Conservation (phyloP, 2,797 vertebrate species). For the Enteromius anoplus region DNA sequence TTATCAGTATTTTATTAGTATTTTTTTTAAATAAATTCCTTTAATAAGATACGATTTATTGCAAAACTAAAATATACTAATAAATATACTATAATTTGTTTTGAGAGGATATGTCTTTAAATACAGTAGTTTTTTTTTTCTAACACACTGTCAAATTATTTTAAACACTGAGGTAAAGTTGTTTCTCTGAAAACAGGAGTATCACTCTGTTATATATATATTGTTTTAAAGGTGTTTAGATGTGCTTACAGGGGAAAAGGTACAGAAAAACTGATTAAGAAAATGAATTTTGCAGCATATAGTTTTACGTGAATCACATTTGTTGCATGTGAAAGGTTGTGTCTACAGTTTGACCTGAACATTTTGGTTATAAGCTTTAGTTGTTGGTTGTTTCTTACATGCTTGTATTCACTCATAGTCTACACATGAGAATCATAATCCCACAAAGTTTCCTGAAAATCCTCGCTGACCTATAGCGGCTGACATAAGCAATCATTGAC, state of each 20-base stretch:
- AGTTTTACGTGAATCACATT: conserved; percentile 14
- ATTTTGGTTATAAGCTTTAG: conserved; percentile 26
- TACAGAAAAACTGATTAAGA: conserved; percentile 7
- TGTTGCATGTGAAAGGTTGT: conserved; percentile 24
- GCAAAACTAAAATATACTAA: not conserved
- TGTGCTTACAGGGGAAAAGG: not conserved
- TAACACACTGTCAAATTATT: not conserved
- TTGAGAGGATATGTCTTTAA: not conserved
- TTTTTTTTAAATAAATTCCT: not conserved
- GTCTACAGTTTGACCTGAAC: not conserved
- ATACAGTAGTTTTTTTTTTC: not conserved
- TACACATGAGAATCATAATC: conserved; percentile 25
- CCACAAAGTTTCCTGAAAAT: conserved; percentile 1
- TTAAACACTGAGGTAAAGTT: not conserved
- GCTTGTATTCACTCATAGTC: not conserved
- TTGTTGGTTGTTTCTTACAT: not conserved
- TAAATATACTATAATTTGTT: not conserved
- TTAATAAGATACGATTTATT: not conserved
- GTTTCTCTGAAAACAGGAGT: not conserved
- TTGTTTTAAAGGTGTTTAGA: not conserved
- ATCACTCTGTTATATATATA: not conserved
- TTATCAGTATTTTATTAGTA: not conserved
- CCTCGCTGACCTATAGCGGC: not conserved
- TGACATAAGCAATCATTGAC: conserved; percentile 42
- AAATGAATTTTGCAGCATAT: not conserved